phyloP scores from a whole-genome alignment of 2,113 vertebrate species.

The Engystomops pustulosus region DNA sequence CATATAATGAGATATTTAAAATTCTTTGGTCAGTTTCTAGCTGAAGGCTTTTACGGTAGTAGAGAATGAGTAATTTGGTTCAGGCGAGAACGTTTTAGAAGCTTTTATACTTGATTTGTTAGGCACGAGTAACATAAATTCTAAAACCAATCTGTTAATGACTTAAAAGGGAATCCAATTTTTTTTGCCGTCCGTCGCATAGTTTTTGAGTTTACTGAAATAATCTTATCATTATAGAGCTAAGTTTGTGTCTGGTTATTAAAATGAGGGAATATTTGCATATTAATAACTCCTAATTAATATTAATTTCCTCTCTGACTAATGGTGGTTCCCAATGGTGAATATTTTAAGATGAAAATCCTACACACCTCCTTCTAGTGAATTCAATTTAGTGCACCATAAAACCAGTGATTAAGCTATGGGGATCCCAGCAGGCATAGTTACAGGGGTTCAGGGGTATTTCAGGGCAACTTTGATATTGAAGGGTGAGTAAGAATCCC shows the following conservation, averaged over 20 bases:
- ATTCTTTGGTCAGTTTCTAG: conserved; percentile 74
- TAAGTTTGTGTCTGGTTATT: not conserved
- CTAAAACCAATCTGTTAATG: conserved; percentile 76
- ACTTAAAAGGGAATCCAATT: conserved; percentile 71
- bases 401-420: too few species aligned
- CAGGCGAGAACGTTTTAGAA: conserved; percentile 64
- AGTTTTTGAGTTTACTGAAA: conserved; percentile 16
- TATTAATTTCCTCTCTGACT: conserved; percentile 13
- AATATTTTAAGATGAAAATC: not conserved
- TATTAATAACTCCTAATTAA: conserved; percentile 2
- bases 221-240: not conserved
- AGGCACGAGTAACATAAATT: conserved; percentile 75
- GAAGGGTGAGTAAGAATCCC: too few species aligned
- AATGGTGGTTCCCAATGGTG: not conserved
- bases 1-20: conserved; percentile 75
- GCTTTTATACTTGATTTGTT: conserved; percentile 82
- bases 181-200: conserved; percentile 41
- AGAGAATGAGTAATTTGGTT: conserved; percentile 71
- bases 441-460: too few species aligned
- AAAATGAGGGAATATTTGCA: conserved; percentile 5
- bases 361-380: not conserved
- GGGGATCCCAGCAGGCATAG: too few species aligned
- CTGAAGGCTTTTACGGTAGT: conserved; percentile 72
- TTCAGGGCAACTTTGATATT: too few species aligned
- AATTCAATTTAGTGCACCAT: not conserved